A percentile compares a stretch with the other conserved stretches of the same genome.
Evolutionary conservation across 1,140 invertebrate species (phyloP).

Genomic region (Cyphomyrmex costatus): DNA sequence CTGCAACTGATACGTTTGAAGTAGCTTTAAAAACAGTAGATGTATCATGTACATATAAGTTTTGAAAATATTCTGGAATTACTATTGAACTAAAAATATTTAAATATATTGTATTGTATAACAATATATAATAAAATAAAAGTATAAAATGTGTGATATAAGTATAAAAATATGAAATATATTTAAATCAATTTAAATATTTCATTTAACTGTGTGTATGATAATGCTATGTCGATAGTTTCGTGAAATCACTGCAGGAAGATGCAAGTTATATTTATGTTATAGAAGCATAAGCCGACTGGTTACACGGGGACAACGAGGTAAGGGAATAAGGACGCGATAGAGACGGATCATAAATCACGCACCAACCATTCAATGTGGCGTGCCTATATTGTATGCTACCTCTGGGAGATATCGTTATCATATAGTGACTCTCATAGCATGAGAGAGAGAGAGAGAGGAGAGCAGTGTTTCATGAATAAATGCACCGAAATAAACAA

Average conservation of each 20-base stretch:
- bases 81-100: not conserved
- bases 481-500: conserved; percentile 54
- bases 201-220: not conserved
- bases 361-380: conserved; percentile 43
- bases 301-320: conserved; percentile 48
- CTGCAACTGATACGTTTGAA: not conserved
- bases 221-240: not conserved
- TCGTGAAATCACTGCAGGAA: conserved; percentile 2
- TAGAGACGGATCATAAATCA: conserved; percentile 64
- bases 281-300: conserved; percentile 27
- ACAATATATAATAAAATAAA: too few relatives aligned
- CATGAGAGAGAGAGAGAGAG: conserved; percentile 31
- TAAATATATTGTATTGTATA: too few relatives aligned
- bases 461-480: conserved; percentile 53
- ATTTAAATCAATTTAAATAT: not conserved
- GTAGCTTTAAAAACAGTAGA: not conserved
- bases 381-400: conserved; percentile 25
- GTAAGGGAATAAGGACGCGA: conserved; percentile 61
- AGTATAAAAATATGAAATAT: not conserved
- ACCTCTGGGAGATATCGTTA: conserved; percentile 61
- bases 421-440: conserved; percentile 61
- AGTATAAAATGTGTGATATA: not conserved
- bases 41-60: not conserved
- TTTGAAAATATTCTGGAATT: not conserved
- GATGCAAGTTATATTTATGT: conserved; percentile 21